These are phyloP conservation scores for Streptopelia turtur DNA, from an alignment of 2,797 vertebrate species.

Conservation along the genomic window DNA sequence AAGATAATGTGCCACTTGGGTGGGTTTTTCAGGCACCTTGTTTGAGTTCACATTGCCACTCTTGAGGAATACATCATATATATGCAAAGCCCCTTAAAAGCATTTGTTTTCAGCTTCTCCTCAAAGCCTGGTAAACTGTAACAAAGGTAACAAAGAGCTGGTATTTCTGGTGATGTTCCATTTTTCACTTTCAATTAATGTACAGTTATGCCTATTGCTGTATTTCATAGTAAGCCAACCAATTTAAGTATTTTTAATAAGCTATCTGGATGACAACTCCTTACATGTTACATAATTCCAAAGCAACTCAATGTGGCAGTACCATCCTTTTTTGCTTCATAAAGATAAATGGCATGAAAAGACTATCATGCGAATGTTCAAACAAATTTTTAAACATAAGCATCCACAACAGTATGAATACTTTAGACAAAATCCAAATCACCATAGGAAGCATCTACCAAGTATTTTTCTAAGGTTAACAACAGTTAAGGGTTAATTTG, in stretches of 20 bases:
- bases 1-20: not conserved
- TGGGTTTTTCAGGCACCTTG: not conserved
- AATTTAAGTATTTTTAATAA: not conserved
- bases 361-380: not conserved
- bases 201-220: not conserved
- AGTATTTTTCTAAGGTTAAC: not conserved
- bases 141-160: not conserved
- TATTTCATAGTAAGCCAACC: not conserved
- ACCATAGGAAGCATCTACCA: not conserved
- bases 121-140: not conserved
- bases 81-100: not conserved
- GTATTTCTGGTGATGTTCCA: not conserved
- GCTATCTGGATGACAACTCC: not conserved
- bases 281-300: not conserved
- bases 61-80: not conserved
- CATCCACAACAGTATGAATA: not conserved
- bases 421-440: not conserved
- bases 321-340: not conserved
- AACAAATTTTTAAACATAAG: not conserved
- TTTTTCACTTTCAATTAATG: not conserved
- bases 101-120: not conserved
- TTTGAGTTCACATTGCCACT: not conserved
- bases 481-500: not conserved
- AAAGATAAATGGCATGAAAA: not conserved
- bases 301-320: accelerated